Conservation (phyloP, 2,797 vertebrate species). For the Enteromius viviparus region DNA sequence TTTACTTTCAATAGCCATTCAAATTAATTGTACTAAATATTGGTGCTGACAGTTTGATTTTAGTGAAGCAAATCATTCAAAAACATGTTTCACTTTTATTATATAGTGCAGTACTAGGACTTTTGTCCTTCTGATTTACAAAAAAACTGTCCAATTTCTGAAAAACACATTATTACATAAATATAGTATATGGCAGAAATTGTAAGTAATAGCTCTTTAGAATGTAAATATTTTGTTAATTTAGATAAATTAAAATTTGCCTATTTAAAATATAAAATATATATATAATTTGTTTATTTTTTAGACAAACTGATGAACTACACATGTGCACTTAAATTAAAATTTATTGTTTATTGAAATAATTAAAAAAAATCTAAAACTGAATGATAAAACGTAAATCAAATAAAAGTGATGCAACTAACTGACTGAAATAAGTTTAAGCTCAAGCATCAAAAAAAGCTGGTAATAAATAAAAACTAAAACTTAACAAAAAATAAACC, state of each 20-base stretch:
- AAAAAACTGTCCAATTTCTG: too few relatives aligned
- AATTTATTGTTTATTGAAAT: not conserved
- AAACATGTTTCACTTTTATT: slow-evolving; percentile 9
- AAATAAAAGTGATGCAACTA: not conserved
- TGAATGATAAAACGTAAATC: not conserved
- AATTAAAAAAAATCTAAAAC: not conserved
- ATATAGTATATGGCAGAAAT: too few relatives aligned
- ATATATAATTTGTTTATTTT: not conserved
- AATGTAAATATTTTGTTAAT: not conserved
- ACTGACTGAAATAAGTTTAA: not conserved
- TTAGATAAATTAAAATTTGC: not conserved
- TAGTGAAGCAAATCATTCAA: not conserved
- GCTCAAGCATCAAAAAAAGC: not conserved
- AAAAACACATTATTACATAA: too few relatives aligned
- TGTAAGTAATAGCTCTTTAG: too few relatives aligned
- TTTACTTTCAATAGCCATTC: not conserved
- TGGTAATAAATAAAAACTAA: not conserved
- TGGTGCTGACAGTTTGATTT: not conserved
- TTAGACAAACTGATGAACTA: not conserved
- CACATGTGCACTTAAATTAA: not conserved
- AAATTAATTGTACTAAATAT: slow-evolving; percentile 1
- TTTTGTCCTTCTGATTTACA: not conserved
- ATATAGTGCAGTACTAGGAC: not conserved
- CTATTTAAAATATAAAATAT: not conserved
- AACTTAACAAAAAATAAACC: not conserved